These are phyloP conservation scores for Dipodomys stephensi DNA, from an alignment of 2,113 vertebrate genomes.

Conservation along the genomic window DNA sequence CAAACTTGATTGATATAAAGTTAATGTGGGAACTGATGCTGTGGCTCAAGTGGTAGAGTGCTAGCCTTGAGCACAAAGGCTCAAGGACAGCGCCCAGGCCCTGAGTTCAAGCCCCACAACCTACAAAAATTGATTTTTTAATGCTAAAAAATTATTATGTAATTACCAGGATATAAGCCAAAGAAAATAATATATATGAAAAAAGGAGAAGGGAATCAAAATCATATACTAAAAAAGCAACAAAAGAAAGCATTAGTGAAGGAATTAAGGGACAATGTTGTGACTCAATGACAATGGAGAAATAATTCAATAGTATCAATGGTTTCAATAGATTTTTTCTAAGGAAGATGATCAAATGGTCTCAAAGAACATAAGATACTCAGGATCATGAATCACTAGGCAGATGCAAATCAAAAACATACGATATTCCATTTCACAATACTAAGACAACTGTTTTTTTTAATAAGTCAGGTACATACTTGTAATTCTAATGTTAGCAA, in stretches of 20 bases:
- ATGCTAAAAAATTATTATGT: neutral
- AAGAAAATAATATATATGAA: neutral
- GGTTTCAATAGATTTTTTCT: neutral
- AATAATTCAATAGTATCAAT: neutral
- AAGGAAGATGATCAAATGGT: neutral
- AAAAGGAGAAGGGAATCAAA: conserved; percentile 11
- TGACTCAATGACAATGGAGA: neutral
- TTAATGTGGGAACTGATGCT: neutral
- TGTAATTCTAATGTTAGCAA: no score
- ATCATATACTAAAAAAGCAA: neutral
- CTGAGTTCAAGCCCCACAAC: no score
- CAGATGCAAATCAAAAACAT: neutral
- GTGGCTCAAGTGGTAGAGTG: no score
- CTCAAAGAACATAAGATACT: neutral
- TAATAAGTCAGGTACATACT: neutral
- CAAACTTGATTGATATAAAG: neutral
- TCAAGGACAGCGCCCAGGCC: no score
- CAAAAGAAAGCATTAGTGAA: neutral
- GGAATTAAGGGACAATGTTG: neutral
- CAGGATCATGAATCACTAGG: neutral
- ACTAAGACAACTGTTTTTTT: neutral
- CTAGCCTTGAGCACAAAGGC: no score
- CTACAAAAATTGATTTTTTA: no score
- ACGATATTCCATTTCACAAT: neutral
- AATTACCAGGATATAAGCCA: neutral